Base-by-base conservation (phyloP, 64 coral and sea anemone species). In the Astreopora myriophthalma region DNA sequence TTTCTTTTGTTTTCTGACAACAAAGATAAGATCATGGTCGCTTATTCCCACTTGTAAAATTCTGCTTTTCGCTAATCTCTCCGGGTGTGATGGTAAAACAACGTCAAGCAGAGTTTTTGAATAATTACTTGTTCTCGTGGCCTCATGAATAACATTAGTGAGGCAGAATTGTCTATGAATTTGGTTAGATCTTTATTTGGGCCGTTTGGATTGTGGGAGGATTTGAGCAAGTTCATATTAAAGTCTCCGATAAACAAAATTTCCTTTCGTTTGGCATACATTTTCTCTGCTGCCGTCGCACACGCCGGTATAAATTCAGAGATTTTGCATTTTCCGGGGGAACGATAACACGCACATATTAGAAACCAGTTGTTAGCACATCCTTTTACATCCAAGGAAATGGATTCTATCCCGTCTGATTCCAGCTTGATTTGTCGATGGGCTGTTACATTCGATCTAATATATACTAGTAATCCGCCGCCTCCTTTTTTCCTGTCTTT, bases 231-330 rank as follows among this genome's bases (percentile, higher is more conserved):
- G 73, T 89, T 37, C 71, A 89, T 67, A 30, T n/a, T n/a, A n/a
- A n/a, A n/a, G n/a, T n/a, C n/a, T n/a, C n/a, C n/a, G n/a, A n/a
- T n/a, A n/a, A n/a, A 67, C 19, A 79, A 36, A 52, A 80, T 70
- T 39, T 92, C 80, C n/a, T 92, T 86, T 16, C 90, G 70, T 86
- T 85, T 92, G 36, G n/a, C 33, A 71, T 92, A 92, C 80, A 92
- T 76, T 29, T 13, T 24, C 65, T 86, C 81, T 7, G 81, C 70
- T 20, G 64, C 46, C 26, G n/a, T 30, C 48, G 57, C 46, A 24
- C 71, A 86, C 17, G 90, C 46, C 10, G 80, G 30, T n/a, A 92
- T 85, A 58, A 92, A 92, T 11, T 86, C 69, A 3, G 80, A 24
- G 31, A 46, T 55, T 85, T 74, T 85, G 34, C 90, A 92, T 84